These are phyloP conservation scores for Indicator indicator DNA, from an alignment of 2,113 vertebrate genomes.

Conservation along the genomic window DNA sequence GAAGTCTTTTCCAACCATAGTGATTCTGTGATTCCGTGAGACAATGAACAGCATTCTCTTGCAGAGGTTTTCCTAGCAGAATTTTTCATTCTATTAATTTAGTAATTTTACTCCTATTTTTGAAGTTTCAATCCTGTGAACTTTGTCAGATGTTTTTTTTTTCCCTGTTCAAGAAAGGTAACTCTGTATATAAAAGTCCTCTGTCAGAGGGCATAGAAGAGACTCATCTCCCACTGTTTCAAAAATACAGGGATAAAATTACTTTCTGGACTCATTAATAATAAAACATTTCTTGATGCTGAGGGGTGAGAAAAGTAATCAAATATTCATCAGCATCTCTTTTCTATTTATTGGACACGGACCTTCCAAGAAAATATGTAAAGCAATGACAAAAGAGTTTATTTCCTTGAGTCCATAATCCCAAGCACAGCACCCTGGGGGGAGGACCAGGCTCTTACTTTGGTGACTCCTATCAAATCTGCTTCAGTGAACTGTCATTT, in stretches of 20 bases:
- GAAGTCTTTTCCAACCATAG: too few relatives aligned
- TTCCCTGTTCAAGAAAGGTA: not conserved
- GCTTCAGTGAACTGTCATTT: not conserved
- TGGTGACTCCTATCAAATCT: not conserved
- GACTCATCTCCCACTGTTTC: not conserved
- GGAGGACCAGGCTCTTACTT: not conserved
- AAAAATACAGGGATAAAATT: not conserved
- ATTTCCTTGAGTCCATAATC: not conserved
- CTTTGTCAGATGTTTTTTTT: not conserved
- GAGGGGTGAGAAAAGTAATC: conserved; percentile 33
- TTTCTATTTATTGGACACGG: conserved; percentile 33
- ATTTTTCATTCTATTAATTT: not conserved
- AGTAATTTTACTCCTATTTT: not conserved
- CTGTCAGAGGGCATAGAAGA: not conserved
- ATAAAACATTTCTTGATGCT: conserved; percentile 56
- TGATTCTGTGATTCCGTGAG: too few relatives aligned
- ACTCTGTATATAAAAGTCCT: not conserved
- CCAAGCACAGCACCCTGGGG: not conserved
- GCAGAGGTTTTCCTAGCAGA: not conserved
- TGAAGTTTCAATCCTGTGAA: not conserved
- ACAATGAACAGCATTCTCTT: not conserved
- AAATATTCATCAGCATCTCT: conserved; percentile 66
- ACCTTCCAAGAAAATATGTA: not conserved
- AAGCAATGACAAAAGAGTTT: not conserved
- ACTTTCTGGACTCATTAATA: conserved; percentile 28